Evolutionary conservation across 2,797 vertebrate genomes (phyloP).

Genomic region (Tauraco hartlaubi): DNA sequence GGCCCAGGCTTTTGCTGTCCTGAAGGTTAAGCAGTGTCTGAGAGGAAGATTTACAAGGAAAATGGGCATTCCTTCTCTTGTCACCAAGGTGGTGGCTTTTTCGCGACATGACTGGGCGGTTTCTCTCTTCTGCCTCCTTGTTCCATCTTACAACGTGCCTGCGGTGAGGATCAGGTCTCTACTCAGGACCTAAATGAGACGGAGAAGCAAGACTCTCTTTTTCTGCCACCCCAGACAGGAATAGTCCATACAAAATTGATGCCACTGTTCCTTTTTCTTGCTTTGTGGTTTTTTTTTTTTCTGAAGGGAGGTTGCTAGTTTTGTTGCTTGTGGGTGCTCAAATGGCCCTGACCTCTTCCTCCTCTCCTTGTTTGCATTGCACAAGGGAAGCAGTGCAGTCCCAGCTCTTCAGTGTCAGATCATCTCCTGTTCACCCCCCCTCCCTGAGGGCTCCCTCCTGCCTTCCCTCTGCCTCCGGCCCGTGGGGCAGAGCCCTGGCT

Average conservation of each 20-base stretch:
- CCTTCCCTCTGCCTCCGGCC: background rate
- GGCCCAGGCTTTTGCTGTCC: background rate
- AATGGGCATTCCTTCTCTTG: background rate
- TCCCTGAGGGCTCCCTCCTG: background rate
- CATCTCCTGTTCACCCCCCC: accelerated
- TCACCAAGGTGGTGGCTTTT: background rate
- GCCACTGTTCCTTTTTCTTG: background rate
- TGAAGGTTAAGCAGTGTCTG: background rate
- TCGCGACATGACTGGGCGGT: accelerated
- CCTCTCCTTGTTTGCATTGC: background rate
- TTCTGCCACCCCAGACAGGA: background rate
- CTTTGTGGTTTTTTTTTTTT: background rate
- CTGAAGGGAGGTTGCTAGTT: background rate
- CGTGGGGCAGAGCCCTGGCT: background rate
- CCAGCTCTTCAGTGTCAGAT: background rate
- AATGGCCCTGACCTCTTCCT: background rate
- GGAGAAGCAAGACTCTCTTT: background rate
- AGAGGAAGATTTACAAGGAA: background rate
- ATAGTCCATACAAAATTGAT: background rate
- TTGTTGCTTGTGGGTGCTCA: background rate
- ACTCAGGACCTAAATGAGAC: background rate
- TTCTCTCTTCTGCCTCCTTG: background rate
- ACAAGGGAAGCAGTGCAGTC: background rate
- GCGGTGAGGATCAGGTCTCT: background rate
- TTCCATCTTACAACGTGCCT: background rate